A percentile compares a stretch with the other conserved stretches of the same genome.
Evolutionary conservation across 2,888 invertebrate genomes (phyloP).

Genomic region (Linyphia triangularis): DNA sequence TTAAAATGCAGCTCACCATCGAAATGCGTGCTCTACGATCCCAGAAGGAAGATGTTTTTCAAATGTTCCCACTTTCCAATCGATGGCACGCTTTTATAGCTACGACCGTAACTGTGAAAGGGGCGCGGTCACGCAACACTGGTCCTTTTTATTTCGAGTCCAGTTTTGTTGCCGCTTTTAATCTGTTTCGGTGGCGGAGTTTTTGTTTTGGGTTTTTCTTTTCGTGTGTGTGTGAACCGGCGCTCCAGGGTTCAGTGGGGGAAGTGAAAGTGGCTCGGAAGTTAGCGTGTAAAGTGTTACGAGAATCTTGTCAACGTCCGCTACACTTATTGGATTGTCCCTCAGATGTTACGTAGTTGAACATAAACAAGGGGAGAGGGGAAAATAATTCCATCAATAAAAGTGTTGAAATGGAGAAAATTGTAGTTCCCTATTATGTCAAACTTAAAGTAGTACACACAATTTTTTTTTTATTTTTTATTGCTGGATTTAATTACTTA

Average conservation of each 20-base stretch:
- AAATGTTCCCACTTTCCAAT: conserved; percentile 48
- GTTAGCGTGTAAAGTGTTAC: neutral
- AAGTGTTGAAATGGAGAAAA: too few species aligned
- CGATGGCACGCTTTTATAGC: conserved; percentile 52
- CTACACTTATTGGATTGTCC: neutral
- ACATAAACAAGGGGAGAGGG: neutral
- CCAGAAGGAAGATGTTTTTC: conserved; percentile 21
- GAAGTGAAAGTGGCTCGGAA: conserved; percentile 62
- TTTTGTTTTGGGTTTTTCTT: conserved; percentile 37
- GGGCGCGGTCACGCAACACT: conserved; percentile 71
- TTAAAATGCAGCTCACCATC: conserved; percentile 54
- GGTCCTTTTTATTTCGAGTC: conserved; percentile 63
- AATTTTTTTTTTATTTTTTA: too few species aligned
- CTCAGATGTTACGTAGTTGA: neutral
- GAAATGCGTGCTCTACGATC: neutral
- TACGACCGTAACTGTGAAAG: conserved; percentile 50
- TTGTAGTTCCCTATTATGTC: too few species aligned
- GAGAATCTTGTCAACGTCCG: neutral
- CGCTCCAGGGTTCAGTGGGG: conserved; percentile 41
- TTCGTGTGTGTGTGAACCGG: conserved; percentile 45
- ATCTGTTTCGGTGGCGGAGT: conserved; percentile 4
- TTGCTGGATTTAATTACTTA: too few species aligned
- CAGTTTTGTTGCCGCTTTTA: conserved; percentile 60
- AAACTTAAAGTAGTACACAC: too few species aligned
- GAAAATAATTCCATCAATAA: too few species aligned